Evolutionary conservation across 2,888 invertebrate genomes (phyloP).

Genomic region (Tupiocoris notatus): DNA sequence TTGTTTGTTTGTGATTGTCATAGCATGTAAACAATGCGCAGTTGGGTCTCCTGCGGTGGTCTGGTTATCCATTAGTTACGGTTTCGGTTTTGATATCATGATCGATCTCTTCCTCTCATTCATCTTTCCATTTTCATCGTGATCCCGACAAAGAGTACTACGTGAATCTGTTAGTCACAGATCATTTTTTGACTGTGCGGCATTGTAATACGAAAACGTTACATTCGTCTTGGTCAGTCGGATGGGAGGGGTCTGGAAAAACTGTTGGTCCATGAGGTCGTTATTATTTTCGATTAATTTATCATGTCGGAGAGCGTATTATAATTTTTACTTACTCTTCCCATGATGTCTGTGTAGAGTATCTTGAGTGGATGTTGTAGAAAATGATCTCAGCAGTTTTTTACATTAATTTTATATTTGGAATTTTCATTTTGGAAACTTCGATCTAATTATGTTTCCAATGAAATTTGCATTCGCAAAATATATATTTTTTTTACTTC

Average conservation of each 20-base stretch:
- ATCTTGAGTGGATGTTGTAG: too few species aligned
- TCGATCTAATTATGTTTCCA: too few species aligned
- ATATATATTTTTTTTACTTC: too few species aligned
- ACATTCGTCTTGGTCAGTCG: too few species aligned
- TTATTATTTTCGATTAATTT: too few species aligned
- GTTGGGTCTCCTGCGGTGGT: constrained; percentile 26
- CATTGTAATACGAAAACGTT: neutral
- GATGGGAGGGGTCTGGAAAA: neutral
- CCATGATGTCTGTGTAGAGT: too few species aligned
- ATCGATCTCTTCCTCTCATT: constrained; percentile 39
- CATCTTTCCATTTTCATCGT: constrained; percentile 22
- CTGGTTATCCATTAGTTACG: constrained; percentile 34
- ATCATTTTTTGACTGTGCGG: neutral
- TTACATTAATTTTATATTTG: too few species aligned
- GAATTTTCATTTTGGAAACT: too few species aligned
- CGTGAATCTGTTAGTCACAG: constrained; percentile 24
- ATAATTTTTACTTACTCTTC: too few species aligned
- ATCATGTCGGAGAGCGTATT: too few species aligned
- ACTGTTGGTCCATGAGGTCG: neutral
- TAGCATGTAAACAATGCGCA: constrained; percentile 38
- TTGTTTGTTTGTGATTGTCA: constrained; percentile 34
- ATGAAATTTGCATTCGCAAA: too few species aligned
- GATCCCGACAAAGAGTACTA: constrained; percentile 12
- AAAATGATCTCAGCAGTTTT: too few species aligned
- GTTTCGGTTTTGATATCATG: constrained; percentile 32